These are phyloP conservation scores for Micropoecilia bifurca DNA, from an alignment of 2,797 vertebrate species.

Conservation along the genomic window DNA sequence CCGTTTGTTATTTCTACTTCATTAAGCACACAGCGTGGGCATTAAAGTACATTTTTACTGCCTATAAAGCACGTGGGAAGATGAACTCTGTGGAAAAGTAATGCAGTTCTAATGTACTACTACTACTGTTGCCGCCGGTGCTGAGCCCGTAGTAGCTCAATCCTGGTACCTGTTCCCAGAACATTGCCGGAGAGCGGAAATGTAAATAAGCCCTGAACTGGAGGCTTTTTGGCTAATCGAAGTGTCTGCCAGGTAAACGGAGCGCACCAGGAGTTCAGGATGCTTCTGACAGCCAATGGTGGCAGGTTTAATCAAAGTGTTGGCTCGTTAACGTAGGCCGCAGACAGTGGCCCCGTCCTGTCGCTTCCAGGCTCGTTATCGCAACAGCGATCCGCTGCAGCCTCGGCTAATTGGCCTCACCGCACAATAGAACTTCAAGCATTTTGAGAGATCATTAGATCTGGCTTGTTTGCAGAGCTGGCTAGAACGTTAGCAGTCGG, in stretches of 20 bases:
- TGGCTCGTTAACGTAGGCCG: conserved; percentile 71
- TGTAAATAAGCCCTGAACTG: conserved; percentile 52
- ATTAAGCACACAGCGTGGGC: conserved; percentile 1
- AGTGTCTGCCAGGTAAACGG: conserved; percentile 69
- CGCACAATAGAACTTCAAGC: conserved; percentile 53
- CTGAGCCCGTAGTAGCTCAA: conserved; percentile 22
- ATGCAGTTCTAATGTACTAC: not conserved
- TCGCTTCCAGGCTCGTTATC: conserved; percentile 65
- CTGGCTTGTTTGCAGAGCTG: conserved; percentile 42
- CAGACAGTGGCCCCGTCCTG: conserved; percentile 48
- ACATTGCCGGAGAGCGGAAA: conserved; percentile 33
- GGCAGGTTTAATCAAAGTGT: conserved; percentile 71
- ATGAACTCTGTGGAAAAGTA: not conserved
- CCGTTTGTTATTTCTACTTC: conserved; percentile 18
- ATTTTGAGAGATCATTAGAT: conserved; percentile 57
- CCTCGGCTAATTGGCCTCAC: conserved; percentile 62
- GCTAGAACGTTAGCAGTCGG: conserved; percentile 37
- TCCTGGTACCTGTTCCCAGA: conserved; percentile 12
- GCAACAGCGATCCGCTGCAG: conserved; percentile 49
- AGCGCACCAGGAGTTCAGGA: conserved; percentile 60
- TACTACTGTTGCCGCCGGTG: not conserved
- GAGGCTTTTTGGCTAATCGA: conserved; percentile 67
- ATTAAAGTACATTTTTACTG: not conserved
- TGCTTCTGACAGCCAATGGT: conserved; percentile 60
- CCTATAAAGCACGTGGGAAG: not conserved